phyloP scores from a whole-genome alignment of 2,113 vertebrate species.

The Phyllopteryx taeniolatus region DNA sequence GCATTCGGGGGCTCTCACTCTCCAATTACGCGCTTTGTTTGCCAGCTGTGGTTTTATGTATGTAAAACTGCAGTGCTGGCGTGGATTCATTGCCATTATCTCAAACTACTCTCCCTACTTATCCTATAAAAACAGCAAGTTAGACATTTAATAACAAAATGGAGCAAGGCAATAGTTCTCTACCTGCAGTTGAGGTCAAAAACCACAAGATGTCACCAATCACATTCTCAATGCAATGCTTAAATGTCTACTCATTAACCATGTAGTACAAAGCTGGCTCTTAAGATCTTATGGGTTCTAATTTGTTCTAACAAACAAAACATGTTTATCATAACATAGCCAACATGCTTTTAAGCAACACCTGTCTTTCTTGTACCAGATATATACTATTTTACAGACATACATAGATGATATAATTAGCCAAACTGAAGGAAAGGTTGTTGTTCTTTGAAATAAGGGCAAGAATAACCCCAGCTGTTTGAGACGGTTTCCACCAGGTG shows the following conservation, averaged over 20 bases:
- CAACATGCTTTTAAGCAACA: background rate
- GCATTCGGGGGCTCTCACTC: slow-evolving; percentile 9
- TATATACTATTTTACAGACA: background rate
- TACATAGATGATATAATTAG: background rate
- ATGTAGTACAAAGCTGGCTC: background rate
- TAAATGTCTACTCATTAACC: background rate
- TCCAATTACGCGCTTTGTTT: slow-evolving; percentile 1
- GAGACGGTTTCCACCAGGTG: slow-evolving; percentile 44
- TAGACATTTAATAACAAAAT: background rate
- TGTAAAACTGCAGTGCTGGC: background rate
- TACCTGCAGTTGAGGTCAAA: slow-evolving; percentile 42
- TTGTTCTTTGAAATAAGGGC: background rate
- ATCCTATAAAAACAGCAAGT: background rate
- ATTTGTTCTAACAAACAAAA: background rate
- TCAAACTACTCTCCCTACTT: background rate
- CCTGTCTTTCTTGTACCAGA: background rate
- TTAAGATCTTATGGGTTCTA: background rate
- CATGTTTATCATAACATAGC: background rate
- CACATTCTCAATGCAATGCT: slow-evolving; percentile 6
- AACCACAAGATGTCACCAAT: slow-evolving; percentile 72
- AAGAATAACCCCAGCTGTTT: background rate
- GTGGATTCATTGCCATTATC: background rate
- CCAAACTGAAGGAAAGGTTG: background rate
- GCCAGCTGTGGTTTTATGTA: background rate
- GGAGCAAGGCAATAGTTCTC: background rate